Evolutionary conservation across 2,797 vertebrate genomes (phyloP).

Genomic region (Manis javanica): DNA sequence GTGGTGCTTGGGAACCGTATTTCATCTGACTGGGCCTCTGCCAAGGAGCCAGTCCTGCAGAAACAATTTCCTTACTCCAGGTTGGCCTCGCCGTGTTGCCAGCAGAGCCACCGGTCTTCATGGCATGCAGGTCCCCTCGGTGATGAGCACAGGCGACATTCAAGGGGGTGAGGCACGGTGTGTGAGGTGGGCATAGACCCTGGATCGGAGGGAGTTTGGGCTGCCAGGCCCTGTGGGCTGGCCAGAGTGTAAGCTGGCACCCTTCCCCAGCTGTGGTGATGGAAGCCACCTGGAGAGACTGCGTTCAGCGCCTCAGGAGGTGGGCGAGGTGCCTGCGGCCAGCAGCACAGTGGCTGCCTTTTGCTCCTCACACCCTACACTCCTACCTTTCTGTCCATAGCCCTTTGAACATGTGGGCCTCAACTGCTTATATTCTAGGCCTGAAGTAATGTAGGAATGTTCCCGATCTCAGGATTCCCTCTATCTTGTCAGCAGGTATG

Average conservation of each 20-base stretch:
- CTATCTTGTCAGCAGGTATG: background rate
- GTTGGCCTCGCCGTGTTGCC: background rate
- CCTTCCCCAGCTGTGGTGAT: background rate
- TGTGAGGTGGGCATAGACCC: background rate
- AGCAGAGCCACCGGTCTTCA: background rate
- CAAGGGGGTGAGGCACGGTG: background rate
- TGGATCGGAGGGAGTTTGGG: background rate
- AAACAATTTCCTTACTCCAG: background rate
- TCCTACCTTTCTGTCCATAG: background rate
- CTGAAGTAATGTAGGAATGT: too few relatives aligned
- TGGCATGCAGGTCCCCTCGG: background rate
- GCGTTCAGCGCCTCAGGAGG: too few relatives aligned
- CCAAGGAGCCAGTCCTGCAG: background rate
- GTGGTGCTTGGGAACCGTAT: background rate
- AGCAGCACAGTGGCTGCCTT: too few relatives aligned
- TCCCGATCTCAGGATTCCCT: too few relatives aligned
- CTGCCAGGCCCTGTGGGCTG: too few relatives aligned
- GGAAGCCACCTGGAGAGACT: too few relatives aligned
- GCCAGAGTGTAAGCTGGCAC: background rate
- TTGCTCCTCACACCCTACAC: too few relatives aligned
- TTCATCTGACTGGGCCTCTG: background rate
- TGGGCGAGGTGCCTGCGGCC: background rate
- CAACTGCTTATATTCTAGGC: background rate
- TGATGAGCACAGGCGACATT: background rate
- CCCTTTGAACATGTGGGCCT: background rate